A percentile compares a stretch with the other conserved stretches of the same genome.
These are phyloP conservation scores for Tylochromis polylepis DNA, from an alignment of 2,113 vertebrate genomes.

Conservation along the genomic window DNA sequence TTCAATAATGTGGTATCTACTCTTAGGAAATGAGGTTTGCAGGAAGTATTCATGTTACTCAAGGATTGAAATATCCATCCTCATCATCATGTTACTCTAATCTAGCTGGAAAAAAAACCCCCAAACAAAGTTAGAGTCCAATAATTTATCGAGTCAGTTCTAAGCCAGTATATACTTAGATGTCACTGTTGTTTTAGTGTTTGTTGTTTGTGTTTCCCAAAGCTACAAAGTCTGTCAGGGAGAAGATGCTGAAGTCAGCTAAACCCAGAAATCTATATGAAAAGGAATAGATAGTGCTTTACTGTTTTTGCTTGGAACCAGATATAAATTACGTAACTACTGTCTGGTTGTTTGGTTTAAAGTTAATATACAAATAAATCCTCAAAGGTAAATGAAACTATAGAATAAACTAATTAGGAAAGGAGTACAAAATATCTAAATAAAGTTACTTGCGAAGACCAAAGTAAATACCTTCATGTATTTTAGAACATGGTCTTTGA, in stretches of 20 bases:
- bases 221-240: neutral
- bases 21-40: slow-evolving; percentile 1
- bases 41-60: neutral
- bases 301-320: neutral
- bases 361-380: neutral
- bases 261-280: neutral
- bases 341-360: neutral
- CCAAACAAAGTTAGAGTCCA: neutral
- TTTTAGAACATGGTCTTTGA: slow-evolving; percentile 10
- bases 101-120: neutral
- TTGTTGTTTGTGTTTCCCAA: neutral
- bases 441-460: neutral
- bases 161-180: neutral
- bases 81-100: neutral
- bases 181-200: neutral
- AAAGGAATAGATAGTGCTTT: neutral
- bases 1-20: slow-evolving; percentile 22
- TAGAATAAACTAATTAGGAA: neutral
- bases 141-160: neutral
- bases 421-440: neutral
- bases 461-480: neutral
- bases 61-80: neutral
- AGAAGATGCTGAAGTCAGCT: neutral
- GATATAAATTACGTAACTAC: neutral
- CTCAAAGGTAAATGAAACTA: neutral